Percentiles rank a stretch among this genome's conserved stretches.
Conservation (phyloP, 2,113 vertebrate genomes). For the Grammomys dolichurus region DNA sequence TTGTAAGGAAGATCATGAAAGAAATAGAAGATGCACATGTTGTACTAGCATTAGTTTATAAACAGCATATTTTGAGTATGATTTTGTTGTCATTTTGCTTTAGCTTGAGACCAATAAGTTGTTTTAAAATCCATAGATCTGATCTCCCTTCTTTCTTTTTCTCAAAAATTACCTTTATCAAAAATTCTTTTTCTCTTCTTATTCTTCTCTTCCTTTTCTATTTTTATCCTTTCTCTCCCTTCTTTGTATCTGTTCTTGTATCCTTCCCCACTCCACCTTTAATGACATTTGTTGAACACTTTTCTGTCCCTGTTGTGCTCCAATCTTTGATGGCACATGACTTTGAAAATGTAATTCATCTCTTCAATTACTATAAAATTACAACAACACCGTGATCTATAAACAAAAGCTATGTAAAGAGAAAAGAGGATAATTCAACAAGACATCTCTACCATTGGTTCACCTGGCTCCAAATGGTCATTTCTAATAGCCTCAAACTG, state of each 20-base stretch:
- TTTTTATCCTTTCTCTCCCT: background rate
- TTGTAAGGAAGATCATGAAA: background rate
- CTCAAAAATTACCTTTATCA: background rate
- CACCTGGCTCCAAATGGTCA: background rate
- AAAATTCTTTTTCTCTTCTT: background rate
- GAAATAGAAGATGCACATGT: background rate
- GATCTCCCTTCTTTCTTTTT: background rate
- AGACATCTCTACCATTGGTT: background rate
- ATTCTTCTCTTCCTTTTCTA: background rate
- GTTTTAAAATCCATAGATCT: background rate
- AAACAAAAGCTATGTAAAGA: background rate
- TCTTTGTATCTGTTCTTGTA: background rate
- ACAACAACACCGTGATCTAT: background rate
- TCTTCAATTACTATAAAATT: background rate
- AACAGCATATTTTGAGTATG: background rate
- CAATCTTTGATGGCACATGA: background rate
- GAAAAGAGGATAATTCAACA: background rate
- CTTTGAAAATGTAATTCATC: background rate
- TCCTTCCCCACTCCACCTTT: background rate
- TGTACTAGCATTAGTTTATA: background rate
- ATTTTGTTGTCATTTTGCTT: constrained; percentile 20
- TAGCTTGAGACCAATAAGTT: background rate
- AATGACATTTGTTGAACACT: background rate
- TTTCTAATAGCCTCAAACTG: background rate
- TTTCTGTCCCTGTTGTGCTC: background rate